Conservation (phyloP, 2,113 vertebrate genomes). For the Microtus oregoni region DNA sequence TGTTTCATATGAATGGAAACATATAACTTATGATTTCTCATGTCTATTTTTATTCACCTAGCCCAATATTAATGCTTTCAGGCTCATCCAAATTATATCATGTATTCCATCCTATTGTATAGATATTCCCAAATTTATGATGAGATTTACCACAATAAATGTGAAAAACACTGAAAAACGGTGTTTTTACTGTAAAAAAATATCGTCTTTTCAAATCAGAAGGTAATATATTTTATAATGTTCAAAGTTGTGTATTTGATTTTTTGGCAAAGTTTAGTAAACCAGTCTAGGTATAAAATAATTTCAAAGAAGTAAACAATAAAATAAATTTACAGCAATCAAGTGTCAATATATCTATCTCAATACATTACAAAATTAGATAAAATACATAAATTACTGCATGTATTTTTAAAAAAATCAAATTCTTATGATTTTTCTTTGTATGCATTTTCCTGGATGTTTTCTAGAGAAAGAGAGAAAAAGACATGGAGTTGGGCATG, state of each 20-base stretch:
- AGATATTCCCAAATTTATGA: not conserved
- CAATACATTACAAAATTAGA: not conserved
- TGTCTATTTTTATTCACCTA: constrained; percentile 1
- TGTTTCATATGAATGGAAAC: constrained; percentile 4
- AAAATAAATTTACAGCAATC: not conserved
- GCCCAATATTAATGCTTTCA: constrained; percentile 20
- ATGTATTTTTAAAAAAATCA: not conserved
- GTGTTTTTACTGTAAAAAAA: not conserved
- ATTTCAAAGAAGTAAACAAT: not conserved
- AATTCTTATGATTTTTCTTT: not conserved
- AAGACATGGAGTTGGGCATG: not conserved
- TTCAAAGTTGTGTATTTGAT: not conserved
- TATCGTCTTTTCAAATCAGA: not conserved
- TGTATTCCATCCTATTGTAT: not conserved
- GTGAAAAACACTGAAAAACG: not conserved
- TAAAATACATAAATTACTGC: not conserved
- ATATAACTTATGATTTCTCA: not conserved
- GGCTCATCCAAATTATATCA: not conserved
- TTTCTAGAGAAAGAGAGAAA: not conserved
- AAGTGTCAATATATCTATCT: not conserved
- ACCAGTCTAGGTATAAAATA: not conserved
- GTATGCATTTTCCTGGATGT: not conserved
- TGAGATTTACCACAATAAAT: not conserved
- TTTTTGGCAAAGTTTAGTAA: not conserved
- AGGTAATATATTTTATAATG: not conserved